Evolutionary conservation across 2,113 vertebrate species (phyloP).

Genomic region (Limnothrissa miodon): DNA sequence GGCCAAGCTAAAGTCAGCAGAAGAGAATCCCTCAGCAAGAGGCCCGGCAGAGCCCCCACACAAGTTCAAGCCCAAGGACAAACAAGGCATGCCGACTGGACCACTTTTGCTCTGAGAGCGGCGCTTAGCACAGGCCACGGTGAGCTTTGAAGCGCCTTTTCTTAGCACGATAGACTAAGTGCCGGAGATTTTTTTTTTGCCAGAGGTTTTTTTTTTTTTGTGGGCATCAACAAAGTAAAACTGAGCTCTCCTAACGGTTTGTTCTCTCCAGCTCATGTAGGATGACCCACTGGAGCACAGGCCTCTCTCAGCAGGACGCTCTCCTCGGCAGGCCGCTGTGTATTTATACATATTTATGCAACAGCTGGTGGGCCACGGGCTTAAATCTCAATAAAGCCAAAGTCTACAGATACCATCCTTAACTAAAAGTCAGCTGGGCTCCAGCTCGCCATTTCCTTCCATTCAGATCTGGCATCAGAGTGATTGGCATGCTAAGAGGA

Average conservation of each 20-base stretch:
- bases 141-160: neutral
- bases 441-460: neutral
- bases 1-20: slow-evolving; percentile 12
- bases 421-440: neutral
- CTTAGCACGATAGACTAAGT: neutral
- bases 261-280: neutral
- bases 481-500: neutral
- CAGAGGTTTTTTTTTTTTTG: neutral
- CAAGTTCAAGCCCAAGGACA: slow-evolving; percentile 8
- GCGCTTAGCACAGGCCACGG: neutral
- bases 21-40: neutral
- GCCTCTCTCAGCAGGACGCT: neutral
- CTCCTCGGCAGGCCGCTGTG: neutral
- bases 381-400: slow-evolving; percentile 7
- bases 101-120: neutral
- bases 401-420: neutral
- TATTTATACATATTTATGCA: neutral
- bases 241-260: neutral
- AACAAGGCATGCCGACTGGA: neutral
- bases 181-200: neutral
- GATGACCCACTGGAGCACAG: neutral
- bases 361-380: neutral
- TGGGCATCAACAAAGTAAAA: too few relatives aligned
- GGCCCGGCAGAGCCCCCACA: neutral
- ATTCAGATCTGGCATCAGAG: neutral